A percentile compares a stretch with the other conserved stretches of the same genome.
phyloP scores from a whole-genome alignment of 2,113 vertebrate genomes.

The Lepus americanus region DNA sequence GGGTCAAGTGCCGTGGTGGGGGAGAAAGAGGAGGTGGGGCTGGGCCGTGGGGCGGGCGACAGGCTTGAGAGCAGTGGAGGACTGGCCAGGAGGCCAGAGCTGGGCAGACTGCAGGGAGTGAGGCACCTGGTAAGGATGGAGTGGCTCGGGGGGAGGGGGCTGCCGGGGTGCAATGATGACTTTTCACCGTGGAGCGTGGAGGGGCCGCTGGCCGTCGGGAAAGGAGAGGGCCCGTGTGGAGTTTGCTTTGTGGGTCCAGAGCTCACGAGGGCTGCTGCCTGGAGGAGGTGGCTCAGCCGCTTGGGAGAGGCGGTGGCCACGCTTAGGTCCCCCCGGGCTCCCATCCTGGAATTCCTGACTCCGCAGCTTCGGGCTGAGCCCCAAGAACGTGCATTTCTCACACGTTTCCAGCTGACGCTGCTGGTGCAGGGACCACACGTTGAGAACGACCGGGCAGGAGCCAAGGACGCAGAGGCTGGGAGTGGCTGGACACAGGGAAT shows the following conservation, averaged over 20 bases:
- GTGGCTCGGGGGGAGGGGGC: rapidly evolving
- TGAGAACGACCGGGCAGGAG: neutral
- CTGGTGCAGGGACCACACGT: neutral
- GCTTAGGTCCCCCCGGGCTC: rapidly evolving
- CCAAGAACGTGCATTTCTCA: neutral
- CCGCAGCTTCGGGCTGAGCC: too few species aligned
- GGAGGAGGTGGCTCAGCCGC: neutral
- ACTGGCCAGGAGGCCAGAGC: neutral
- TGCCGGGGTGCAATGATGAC: neutral
- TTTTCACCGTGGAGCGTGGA: rapidly evolving
- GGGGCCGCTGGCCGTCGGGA: neutral
- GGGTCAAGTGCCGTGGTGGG: too few species aligned
- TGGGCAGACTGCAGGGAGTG: too few species aligned
- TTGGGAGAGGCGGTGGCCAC: rapidly evolving
- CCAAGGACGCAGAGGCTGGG: neutral
- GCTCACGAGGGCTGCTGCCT: neutral
- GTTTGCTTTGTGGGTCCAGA: neutral
- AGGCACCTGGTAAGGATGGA: rapidly evolving
- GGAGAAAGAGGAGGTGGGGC: rapidly evolving
- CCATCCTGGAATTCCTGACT: neutral
- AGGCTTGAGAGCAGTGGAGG: neutral
- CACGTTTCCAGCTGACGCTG: too few species aligned
- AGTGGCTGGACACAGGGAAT: neutral
- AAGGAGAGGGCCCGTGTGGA: too few species aligned
- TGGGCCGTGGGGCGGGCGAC: rapidly evolving